Base-by-base conservation (phyloP, 2,888 invertebrate genomes). In the Rhamphomyia laevipes region DNA sequence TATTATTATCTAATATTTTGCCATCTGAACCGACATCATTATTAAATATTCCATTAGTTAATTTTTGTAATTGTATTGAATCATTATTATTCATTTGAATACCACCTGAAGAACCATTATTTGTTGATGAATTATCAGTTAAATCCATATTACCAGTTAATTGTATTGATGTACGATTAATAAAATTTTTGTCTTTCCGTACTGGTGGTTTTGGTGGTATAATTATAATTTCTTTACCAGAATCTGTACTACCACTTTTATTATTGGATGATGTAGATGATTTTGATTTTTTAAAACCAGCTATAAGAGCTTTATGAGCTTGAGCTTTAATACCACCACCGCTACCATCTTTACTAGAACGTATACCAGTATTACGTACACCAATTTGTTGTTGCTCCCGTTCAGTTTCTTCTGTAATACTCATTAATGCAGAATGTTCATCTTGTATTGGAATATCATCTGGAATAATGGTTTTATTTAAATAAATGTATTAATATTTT, bases 401-500 rank as follows among this genome's bases (percentile, higher is more conserved):
- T 45, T 61, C 65, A 21, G 57, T 55, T 54, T 71, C 71, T 57
- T 71, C 71, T 9, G 63, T 63, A 12, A 71, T 70, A 53, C 69
- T 69, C 23, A 66, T 63, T 54, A 71, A 55, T 52, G 63, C 56
- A 21, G 53, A 62, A 56, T 67, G 68, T 51, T 65, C 66, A 44
- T 65, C 64, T 75, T 88, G 88, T 61, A 90, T 90, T 43, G 89
- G 90, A 72, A 90, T 90, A 71, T 90, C 90, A 74, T 90, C 90
- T 88, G 74, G 49, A 76, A 73, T 63, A 52, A 52, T 45, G 48
- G 50, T 50, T 17, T 44, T 42, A 7, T n/a, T n/a, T 27, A 27
- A n/a, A n/a, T n/a, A n/a, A n/a, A 27, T 21, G 9, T 27, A 27
- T 27, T 27, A 27, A 6, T 27, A 2, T 7, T 27, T 27, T 27